These are phyloP conservation scores for Conus canariensis DNA, from an alignment of 2,888 invertebrate species.

Conservation along the genomic window DNA sequence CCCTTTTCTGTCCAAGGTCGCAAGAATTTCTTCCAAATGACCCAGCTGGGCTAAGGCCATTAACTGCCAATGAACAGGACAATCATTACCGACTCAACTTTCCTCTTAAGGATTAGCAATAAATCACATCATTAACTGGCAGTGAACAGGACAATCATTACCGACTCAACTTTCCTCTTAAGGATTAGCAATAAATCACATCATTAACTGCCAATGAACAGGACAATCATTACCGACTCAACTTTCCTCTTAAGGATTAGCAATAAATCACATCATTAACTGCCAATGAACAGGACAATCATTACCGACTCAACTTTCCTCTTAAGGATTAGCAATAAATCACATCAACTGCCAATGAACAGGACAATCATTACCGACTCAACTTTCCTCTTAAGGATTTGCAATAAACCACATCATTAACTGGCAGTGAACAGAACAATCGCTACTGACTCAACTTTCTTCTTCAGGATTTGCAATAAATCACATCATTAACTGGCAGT, in stretches of 20 bases:
- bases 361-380: too few species aligned
- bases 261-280: too few species aligned
- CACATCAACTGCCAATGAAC: slow-evolving; percentile 21
- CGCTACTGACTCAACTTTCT: background rate
- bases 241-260: too few species aligned
- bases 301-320: too few species aligned
- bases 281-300: too few species aligned
- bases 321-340: too few species aligned
- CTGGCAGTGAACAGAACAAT: slow-evolving; percentile 16
- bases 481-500: slow-evolving; percentile 11
- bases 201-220: too few species aligned
- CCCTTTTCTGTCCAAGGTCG: background rate
- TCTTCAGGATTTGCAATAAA: too few species aligned
- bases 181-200: too few species aligned
- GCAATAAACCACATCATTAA: too few species aligned
- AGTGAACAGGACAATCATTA: background rate
- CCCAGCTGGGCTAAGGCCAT: slow-evolving; percentile 36
- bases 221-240: too few species aligned
- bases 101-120: background rate
- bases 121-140: slow-evolving; percentile 4
- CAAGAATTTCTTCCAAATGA: background rate
- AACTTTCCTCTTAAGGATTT: too few species aligned
- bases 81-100: background rate
- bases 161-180: background rate
- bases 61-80: slow-evolving; percentile 6